Evolutionary conservation across 2,888 invertebrate genomes (phyloP), one percentile per base, ranked within the genome.

Genomic region (Pristionchus entomophagus): DNA sequence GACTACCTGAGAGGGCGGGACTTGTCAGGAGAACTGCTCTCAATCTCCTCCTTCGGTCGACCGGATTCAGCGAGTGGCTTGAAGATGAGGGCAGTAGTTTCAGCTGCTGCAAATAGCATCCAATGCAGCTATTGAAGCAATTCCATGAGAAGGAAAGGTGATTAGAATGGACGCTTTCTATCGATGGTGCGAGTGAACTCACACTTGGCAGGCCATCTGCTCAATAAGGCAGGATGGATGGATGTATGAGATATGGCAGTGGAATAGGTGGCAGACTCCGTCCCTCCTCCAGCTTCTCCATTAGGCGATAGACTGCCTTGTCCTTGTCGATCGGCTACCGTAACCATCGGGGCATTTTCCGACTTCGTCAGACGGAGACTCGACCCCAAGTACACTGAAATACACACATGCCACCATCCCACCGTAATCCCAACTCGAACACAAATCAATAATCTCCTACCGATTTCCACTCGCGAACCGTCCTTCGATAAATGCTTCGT

Each of bases 401-500:
- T 8, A 45, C 22, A 41, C 22, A 26, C 59, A 32, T 35, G 17
- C 3, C 19, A 17, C 32, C n/a, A 38, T 17, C 4, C 73, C 32
- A 73, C 73, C 41, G 41, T 45, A 41, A 73, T 73, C 73, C 22
- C 6, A 69, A 12, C 1, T 5, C 22, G 2, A 4, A 35, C 3
- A 6, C 2, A 2, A 22, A 35, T 29, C 26, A 2, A 19, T 32
- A 51, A 51, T 22, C 32, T 32, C 19, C 65, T 5, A 12, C 14
- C 8, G n/a, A n/a, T 35, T 22, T 49, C 32, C 41, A n/a, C n/a
- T n/a, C 73, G 41, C 78, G 78, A 80, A 80, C 22, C 51, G 78
- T 51, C 78, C 35, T 49, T 80, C 78, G 78, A 80, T 80, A 80
- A 51, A 80, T 51, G 51, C 78, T 80, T 29, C 51, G 78, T 80